Evolutionary conservation across 2,797 vertebrate species (phyloP).

Genomic region (Sus cebifrons): DNA sequence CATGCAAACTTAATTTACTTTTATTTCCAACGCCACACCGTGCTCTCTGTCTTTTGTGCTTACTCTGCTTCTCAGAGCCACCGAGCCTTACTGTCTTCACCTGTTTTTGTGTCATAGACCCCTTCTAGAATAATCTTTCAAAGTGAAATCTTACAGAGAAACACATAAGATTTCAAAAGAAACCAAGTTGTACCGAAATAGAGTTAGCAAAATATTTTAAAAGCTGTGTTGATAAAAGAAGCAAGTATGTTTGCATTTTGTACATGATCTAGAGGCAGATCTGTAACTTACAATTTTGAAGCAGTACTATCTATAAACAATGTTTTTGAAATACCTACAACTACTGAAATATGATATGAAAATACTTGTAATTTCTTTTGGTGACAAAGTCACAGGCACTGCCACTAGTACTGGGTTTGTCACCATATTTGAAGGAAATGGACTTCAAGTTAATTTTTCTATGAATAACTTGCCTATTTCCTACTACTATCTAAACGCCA

Average conservation of each 20-base stretch:
- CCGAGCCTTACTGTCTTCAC: neutral
- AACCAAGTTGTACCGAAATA: neutral
- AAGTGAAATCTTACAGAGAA: neutral
- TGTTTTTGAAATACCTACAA: neutral
- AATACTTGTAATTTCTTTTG: slow-evolving; percentile 8
- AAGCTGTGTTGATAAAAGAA: neutral
- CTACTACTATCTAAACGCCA: neutral
- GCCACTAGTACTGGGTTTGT: neutral
- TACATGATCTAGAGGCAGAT: neutral
- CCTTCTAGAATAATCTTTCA: neutral
- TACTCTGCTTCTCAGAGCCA: neutral
- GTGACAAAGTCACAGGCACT: neutral
- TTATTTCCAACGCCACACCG: neutral
- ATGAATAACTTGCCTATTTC: slow-evolving; percentile 28
- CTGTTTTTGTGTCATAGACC: neutral
- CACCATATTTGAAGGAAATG: neutral
- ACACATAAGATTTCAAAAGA: neutral
- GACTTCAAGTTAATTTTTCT: neutral
- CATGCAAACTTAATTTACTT: neutral
- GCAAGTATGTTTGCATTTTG: neutral
- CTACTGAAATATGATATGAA: neutral
- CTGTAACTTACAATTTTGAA: slow-evolving; percentile 1
- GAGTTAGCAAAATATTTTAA: neutral
- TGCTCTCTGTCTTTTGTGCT: neutral
- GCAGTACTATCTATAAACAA: neutral